Evolutionary conservation across 2,797 vertebrate species (phyloP).

Genomic region (Ctenopoma kingsleyae): DNA sequence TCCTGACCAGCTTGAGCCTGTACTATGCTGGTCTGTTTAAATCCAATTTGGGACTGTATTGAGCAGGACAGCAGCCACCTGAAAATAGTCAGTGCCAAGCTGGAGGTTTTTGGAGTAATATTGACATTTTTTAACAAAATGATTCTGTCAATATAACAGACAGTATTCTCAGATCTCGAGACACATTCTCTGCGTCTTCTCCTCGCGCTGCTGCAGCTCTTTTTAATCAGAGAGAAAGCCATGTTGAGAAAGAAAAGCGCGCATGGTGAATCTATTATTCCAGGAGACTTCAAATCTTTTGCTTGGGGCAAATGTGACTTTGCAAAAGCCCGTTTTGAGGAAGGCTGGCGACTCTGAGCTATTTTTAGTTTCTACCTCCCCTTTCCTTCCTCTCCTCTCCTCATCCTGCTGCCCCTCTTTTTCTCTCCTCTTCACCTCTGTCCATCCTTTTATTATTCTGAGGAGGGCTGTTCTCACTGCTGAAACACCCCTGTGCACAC

Average conservation of each 20-base stretch:
- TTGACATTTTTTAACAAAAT: slow-evolving; percentile 25
- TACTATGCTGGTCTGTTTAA: slow-evolving; percentile 17
- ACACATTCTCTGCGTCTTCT: background rate
- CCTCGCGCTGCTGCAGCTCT: slow-evolving; percentile 25
- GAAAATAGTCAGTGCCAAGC: slow-evolving; percentile 10
- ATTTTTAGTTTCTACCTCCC: slow-evolving; percentile 66
- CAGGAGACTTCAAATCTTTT: slow-evolving; percentile 68
- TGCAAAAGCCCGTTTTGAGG: slow-evolving; percentile 64
- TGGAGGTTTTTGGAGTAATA: slow-evolving; percentile 17
- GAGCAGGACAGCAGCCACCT: slow-evolving; percentile 10
- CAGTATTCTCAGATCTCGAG: slow-evolving; percentile 10
- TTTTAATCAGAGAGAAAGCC: slow-evolving; percentile 39
- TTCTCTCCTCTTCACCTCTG: slow-evolving; percentile 57
- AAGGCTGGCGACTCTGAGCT: slow-evolving; percentile 54
- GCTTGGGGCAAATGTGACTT: slow-evolving; percentile 73
- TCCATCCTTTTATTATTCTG: slow-evolving; percentile 73
- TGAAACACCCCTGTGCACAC: slow-evolving; percentile 77
- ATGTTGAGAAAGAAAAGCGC: slow-evolving; percentile 36
- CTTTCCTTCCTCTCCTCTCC: slow-evolving; percentile 16
- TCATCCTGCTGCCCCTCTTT: slow-evolving; percentile 27
- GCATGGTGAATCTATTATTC: slow-evolving; percentile 70
- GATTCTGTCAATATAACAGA: slow-evolving; percentile 18
- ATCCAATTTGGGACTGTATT: slow-evolving; percentile 16
- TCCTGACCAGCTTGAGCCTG: background rate
- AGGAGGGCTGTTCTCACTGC: slow-evolving; percentile 58